Evolutionary conservation across 2,797 vertebrate genomes (phyloP).

Genomic region (Enteromius argenteus): DNA sequence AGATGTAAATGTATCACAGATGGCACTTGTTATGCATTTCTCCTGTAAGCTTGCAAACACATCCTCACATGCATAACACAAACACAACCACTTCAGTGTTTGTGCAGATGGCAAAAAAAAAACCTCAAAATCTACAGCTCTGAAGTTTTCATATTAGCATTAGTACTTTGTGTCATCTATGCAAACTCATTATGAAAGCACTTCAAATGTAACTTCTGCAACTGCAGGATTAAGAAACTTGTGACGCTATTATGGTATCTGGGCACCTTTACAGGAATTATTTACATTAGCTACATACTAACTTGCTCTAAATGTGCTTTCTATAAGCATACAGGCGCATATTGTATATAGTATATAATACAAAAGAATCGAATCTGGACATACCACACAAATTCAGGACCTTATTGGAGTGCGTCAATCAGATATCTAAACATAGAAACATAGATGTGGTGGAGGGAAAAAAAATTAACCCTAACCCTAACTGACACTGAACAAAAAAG

Average conservation of each 20-base stretch:
- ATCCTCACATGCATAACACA: conserved; percentile 25
- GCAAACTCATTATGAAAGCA: background rate
- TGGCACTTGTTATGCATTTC: background rate
- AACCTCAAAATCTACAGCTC: conserved; percentile 53
- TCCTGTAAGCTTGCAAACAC: conserved; percentile 3
- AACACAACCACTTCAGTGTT: conserved; percentile 11
- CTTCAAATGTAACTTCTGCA: background rate
- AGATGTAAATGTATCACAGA: background rate
- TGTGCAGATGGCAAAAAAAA: conserved; percentile 39
- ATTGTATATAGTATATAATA: background rate
- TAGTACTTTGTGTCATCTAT: background rate
- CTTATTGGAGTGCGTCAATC: too few relatives aligned
- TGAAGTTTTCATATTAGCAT: conserved; percentile 22
- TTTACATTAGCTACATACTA: background rate
- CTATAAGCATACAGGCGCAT: background rate
- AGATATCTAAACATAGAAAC: background rate
- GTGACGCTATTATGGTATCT: background rate
- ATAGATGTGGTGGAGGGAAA: background rate
- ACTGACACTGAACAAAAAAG: background rate
- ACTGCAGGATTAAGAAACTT: background rate
- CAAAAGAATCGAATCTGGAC: background rate
- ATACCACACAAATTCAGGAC: background rate
- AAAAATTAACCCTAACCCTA: background rate
- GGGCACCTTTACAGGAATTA: background rate
- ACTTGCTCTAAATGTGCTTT: background rate